These are phyloP conservation scores for Dryobates pubescens DNA, from an alignment of 2,797 vertebrate species.

Conservation along the genomic window DNA sequence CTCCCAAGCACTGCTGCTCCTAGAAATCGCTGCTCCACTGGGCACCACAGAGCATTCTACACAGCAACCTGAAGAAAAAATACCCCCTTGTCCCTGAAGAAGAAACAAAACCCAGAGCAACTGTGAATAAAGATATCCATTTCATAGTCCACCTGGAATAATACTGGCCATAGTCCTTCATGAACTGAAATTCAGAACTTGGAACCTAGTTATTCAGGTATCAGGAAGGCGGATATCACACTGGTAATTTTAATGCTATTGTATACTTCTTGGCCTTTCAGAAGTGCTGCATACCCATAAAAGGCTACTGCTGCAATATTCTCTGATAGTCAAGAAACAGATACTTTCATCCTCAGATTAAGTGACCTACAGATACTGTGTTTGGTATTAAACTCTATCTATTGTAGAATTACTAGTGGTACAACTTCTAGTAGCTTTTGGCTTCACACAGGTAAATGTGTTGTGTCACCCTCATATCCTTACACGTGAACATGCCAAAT, in stretches of 20 bases:
- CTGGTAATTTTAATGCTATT: not conserved
- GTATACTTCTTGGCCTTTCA: not conserved
- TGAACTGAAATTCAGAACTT: not conserved
- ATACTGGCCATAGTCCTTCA: not conserved
- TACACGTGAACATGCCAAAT: not conserved
- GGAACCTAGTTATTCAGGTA: not conserved
- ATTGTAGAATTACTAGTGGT: not conserved
- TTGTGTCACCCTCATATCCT: not conserved
- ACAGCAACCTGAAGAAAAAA: not conserved
- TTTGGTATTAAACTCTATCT: not conserved
- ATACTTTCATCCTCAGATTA: not conserved
- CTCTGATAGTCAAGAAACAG: not conserved
- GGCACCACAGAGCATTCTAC: not conserved
- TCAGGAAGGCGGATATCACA: not conserved
- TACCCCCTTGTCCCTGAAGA: not conserved
- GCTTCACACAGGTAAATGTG: not conserved
- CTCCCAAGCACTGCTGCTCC: not conserved
- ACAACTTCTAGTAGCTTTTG: not conserved
- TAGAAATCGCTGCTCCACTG: not conserved
- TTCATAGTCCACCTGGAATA: not conserved
- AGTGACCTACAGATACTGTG: not conserved
- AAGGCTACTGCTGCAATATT: not conserved
- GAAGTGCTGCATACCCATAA: not conserved
- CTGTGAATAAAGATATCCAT: not conserved
- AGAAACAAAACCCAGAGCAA: not conserved